phyloP scores from a whole-genome alignment of 1,140 invertebrate genomes.

The Ganaspis sp. region DNA sequence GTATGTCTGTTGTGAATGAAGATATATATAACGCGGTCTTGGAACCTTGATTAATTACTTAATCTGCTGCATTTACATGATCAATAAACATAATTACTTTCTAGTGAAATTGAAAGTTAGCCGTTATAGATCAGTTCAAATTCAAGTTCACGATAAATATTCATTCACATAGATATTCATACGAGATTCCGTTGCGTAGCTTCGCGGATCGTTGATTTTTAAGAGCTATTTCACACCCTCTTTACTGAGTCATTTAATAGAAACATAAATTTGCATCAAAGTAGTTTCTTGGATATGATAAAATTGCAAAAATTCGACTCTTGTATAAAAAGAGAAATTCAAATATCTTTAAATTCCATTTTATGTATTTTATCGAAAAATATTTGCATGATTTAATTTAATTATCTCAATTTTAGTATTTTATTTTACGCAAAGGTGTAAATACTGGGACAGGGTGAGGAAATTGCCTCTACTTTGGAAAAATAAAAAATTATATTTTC shows the following conservation, averaged over 20 bases:
- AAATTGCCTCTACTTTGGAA: no score
- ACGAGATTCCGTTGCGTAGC: neutral
- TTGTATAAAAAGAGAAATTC: no score
- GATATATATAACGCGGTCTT: neutral
- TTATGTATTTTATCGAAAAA: no score
- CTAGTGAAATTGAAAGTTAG: conserved; percentile 11
- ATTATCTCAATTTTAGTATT: no score
- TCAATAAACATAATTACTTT: conserved; percentile 26
- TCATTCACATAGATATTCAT: neutral
- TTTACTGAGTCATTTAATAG: neutral
- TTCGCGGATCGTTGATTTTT: conserved; percentile 16
- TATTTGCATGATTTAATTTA: no score
- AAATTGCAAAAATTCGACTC: no score
- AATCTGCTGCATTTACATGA: neutral
- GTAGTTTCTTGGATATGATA: neutral
- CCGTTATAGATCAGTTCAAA: neutral
- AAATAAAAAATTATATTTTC: no score
- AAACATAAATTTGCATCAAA: neutral
- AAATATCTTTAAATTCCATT: no score
- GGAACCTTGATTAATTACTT: neutral
- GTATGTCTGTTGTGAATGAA: neutral
- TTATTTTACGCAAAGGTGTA: no score
- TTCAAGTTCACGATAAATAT: conserved; percentile 5
- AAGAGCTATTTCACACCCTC: neutral
- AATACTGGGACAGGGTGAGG: no score